Evolutionary conservation across 2,797 vertebrate genomes (phyloP).

Genomic region (Paedocypris micromegethes): DNA sequence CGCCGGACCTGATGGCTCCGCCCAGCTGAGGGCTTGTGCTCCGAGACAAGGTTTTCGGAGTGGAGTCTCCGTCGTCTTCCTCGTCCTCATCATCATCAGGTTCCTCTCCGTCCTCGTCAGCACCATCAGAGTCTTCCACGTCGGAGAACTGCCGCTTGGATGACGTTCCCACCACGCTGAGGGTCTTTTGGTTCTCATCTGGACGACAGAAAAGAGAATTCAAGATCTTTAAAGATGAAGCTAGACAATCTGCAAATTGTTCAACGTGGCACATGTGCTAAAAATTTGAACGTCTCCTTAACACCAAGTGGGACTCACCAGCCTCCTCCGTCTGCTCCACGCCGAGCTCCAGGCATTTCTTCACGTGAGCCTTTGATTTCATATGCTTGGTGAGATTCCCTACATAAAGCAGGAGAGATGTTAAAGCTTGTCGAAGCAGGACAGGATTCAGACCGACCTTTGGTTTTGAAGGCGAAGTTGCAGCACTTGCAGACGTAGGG

Average conservation of each 20-base stretch:
- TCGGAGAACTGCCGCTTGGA: constrained; percentile 97
- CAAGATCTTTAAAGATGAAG: neutral
- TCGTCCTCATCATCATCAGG: constrained; percentile 95
- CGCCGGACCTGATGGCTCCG: constrained; percentile 79
- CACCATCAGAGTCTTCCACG: constrained; percentile 87
- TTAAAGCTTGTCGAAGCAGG: neutral
- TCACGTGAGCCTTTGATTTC: constrained; percentile 99
- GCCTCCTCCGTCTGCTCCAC: constrained; percentile 90
- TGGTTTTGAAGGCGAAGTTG: constrained; percentile 99
- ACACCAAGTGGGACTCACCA: constrained; percentile 64
- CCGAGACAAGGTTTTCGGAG: constrained; percentile 88
- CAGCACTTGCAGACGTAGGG: constrained; percentile 97
- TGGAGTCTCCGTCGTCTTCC: constrained; percentile 89
- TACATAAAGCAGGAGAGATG: constrained; percentile 49
- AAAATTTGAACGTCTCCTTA: too few relatives aligned
- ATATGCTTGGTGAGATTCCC: constrained; percentile 99
- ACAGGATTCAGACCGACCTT: constrained; percentile 75
- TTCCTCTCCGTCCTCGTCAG: constrained; percentile 87
- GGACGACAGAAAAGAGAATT: constrained; percentile 33
- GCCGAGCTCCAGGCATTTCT: constrained; percentile 96
- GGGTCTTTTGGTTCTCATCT: constrained; percentile 81
- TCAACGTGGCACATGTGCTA: too few relatives aligned
- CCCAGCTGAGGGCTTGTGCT: constrained; percentile 91
- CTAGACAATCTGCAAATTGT: neutral
- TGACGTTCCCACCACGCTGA: constrained; percentile 68